A percentile compares a stretch with the other conserved stretches of the same genome.
phyloP scores from a whole-genome alignment of 2,113 vertebrate species.

The Calyptommatus sinebrachiatus region DNA sequence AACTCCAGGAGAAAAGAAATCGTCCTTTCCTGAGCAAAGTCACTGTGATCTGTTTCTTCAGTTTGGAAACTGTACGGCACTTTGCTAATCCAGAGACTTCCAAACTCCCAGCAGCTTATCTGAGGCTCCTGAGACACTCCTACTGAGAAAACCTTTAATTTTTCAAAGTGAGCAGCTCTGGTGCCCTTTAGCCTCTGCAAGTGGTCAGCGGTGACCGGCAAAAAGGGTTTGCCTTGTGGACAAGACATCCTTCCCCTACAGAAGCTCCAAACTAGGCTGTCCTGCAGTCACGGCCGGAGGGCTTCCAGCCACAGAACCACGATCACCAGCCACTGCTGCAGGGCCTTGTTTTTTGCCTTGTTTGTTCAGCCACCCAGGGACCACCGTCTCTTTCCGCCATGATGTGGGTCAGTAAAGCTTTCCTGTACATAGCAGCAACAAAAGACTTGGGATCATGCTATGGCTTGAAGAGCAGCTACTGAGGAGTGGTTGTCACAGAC shows the following conservation, averaged over 20 bases:
- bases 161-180: neutral
- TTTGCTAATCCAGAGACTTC: too few species aligned
- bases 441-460: conserved; percentile 49
- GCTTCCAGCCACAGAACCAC: too few species aligned
- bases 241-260: too few species aligned
- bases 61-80: neutral
- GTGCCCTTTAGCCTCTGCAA: neutral
- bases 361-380: conserved; percentile 30
- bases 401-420: conserved; percentile 65
- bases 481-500: conserved; percentile 62
- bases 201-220: neutral
- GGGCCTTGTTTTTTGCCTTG: conserved; percentile 3
- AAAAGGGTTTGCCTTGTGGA: too few species aligned
- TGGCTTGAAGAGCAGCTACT: conserved; percentile 61
- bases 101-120: neutral
- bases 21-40: neutral
- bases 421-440: conserved; percentile 67
- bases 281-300: too few species aligned
- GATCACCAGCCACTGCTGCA: too few species aligned
- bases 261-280: too few species aligned
- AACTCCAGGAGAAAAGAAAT: conserved; percentile 29
- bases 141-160: neutral
- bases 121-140: fast-evolving
- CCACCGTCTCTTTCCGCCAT: conserved; percentile 36
- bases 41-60: conserved; percentile 9